A percentile compares a stretch with the other conserved stretches of the same genome.
phyloP scores from a whole-genome alignment of 2,797 vertebrate genomes.

The Eurystomus glaucurus region DNA sequence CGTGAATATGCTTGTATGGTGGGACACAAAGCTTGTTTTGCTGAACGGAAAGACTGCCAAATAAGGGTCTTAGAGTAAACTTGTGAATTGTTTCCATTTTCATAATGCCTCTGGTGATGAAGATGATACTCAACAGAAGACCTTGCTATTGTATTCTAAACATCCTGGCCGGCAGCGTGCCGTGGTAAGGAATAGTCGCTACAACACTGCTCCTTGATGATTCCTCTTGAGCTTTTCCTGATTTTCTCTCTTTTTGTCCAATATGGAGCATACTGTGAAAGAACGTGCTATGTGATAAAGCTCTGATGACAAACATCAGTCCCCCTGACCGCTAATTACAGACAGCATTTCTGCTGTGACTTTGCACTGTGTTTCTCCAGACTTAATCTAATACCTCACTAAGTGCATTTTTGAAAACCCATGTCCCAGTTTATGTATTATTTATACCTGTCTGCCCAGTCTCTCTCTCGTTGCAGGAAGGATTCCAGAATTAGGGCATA shows the following conservation, averaged over 20 bases:
- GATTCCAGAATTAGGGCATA: not conserved
- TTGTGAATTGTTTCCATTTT: not conserved
- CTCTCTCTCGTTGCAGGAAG: not conserved
- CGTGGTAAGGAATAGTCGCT: not conserved
- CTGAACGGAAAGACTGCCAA: not conserved
- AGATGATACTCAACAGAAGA: not conserved
- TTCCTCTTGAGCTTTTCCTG: not conserved
- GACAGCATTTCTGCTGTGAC: not conserved
- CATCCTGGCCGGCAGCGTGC: not conserved
- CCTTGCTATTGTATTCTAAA: not conserved
- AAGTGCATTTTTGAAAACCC: conserved; percentile 1
- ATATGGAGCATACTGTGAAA: not conserved
- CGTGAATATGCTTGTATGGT: not conserved
- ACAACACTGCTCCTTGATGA: not conserved
- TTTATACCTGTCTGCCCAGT: not conserved
- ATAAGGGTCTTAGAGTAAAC: not conserved
- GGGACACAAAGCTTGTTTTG: not conserved
- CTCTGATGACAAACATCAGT: conserved; percentile 9
- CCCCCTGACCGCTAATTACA: not conserved
- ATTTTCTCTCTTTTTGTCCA: not conserved
- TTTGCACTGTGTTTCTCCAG: conserved; percentile 14
- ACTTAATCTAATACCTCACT: not conserved
- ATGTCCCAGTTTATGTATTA: not conserved
- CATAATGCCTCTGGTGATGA: not conserved
- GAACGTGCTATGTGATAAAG: not conserved